These are phyloP conservation scores for Drosophila bipectinata DNA, from an alignment of 1,140 invertebrate genomes.

Conservation along the genomic window DNA sequence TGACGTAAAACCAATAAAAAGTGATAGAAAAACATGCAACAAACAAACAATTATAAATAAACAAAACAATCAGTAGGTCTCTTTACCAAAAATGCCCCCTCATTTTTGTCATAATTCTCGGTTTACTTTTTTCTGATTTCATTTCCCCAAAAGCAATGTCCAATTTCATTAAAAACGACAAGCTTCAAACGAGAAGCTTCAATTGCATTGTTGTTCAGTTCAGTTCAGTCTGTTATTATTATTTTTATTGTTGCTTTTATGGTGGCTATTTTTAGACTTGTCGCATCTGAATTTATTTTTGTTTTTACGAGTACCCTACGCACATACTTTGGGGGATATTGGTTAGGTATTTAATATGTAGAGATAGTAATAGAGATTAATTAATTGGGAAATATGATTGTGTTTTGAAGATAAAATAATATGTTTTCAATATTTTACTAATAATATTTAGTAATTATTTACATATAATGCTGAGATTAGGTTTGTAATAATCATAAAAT, in stretches of 20 bases:
- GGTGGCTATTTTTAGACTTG: constrained; percentile 36
- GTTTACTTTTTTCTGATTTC: not conserved
- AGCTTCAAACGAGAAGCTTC: constrained; percentile 29
- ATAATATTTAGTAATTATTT: not conserved
- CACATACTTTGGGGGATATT: constrained; percentile 23
- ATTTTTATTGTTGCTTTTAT: constrained; percentile 43
- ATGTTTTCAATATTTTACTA: not conserved
- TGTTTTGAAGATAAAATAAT: too few relatives aligned
- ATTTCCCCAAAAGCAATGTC: constrained; percentile 28
- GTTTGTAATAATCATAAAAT: too few relatives aligned
- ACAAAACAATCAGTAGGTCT: constrained; percentile 1
- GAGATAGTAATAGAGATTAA: too few relatives aligned
- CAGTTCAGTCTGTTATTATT: constrained; percentile 25
- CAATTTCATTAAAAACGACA: constrained; percentile 29
- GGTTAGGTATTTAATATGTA: not conserved
- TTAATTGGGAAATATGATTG: too few relatives aligned
- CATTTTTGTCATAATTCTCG: too few relatives aligned
- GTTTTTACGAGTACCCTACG: constrained; percentile 39
- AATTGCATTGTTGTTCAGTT: constrained; percentile 59
- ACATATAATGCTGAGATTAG: too few relatives aligned
- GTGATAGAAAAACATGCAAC: not conserved
- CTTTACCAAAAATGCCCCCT: not conserved
- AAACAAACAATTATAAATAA: constrained; percentile 26
- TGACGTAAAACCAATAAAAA: constrained; percentile 23
- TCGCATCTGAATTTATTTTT: constrained; percentile 48